phyloP scores from a whole-genome alignment of 1,140 invertebrate species.

The Pissodes strobi region DNA sequence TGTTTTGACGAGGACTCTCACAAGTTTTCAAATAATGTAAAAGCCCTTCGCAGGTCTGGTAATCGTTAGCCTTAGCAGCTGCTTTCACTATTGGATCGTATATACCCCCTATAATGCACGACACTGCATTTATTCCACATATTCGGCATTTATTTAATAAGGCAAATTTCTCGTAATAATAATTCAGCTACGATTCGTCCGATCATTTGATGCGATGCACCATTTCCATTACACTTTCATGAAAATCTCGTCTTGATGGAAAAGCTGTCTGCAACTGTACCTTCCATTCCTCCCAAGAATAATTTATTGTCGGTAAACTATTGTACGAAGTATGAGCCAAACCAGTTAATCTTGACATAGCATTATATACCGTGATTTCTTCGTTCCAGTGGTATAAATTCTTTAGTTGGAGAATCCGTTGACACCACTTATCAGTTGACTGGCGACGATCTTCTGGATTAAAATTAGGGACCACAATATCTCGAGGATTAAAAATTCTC shows the following conservation, averaged over 20 bases:
- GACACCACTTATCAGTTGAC: constrained; percentile 39
- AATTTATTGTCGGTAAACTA: constrained; percentile 30
- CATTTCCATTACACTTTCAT: constrained; percentile 44
- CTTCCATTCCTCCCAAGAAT: constrained; percentile 38
- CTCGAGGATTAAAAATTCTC: neutral
- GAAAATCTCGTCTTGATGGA: constrained; percentile 41
- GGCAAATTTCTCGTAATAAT: constrained; percentile 46
- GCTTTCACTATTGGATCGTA: neutral
- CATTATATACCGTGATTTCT: constrained; percentile 22
- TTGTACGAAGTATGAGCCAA: constrained; percentile 38
- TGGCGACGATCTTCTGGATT: constrained; percentile 43
- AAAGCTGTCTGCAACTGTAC: constrained; percentile 32
- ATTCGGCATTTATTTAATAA: constrained; percentile 45
- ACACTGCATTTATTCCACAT: constrained; percentile 41
- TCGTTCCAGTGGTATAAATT: constrained; percentile 31
- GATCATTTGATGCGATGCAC: constrained; percentile 31
- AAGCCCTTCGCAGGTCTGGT: neutral
- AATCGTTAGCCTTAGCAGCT: neutral
- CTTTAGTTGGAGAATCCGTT: constrained; percentile 25
- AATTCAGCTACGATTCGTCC: constrained; percentile 40
- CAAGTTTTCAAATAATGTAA: constrained; percentile 10
- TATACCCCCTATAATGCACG: constrained; percentile 43
- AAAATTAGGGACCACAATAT: constrained; percentile 32
- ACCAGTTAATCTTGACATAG: constrained; percentile 26
- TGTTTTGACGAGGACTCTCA: too few species aligned